A percentile compares a stretch with the other conserved stretches of the same genome.
phyloP scores from a whole-genome alignment of 2,888 invertebrate species.

The Malacosoma neustria region DNA sequence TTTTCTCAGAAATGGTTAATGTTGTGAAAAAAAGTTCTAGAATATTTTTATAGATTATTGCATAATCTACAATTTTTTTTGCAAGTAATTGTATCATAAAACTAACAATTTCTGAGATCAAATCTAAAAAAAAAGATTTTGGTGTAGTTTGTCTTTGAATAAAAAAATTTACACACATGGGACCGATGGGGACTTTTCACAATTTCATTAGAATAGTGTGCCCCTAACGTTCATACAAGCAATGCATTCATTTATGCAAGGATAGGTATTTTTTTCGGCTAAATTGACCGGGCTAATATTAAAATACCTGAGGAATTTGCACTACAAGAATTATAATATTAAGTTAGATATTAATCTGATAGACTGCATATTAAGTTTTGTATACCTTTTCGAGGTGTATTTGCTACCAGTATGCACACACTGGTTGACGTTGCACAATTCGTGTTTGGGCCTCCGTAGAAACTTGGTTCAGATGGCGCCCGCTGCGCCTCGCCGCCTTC shows the following conservation, averaged over 20 bases:
- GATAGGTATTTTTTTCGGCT: too few relatives aligned
- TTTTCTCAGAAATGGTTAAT: neutral
- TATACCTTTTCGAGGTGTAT: neutral
- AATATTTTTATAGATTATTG: neutral
- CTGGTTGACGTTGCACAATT: constrained; percentile 64
- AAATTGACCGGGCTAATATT: too few relatives aligned
- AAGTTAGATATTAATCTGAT: too few relatives aligned
- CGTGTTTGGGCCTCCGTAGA: constrained; percentile 25
- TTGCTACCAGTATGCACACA: constrained; percentile 42
- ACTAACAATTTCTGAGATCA: neutral
- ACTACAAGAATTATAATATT: too few relatives aligned
- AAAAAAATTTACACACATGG: neutral
- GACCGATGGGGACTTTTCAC: neutral
- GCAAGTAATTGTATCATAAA: neutral
- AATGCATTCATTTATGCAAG: too few relatives aligned
- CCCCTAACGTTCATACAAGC: neutral
- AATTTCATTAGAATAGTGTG: neutral
- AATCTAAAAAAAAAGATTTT: neutral
- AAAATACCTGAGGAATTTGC: too few relatives aligned
- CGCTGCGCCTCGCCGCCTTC: constrained; percentile 9
- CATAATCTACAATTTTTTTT: neutral
- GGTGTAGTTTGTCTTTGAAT: neutral
- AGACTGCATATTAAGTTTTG: too few relatives aligned
- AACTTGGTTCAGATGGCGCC: constrained; percentile 52
- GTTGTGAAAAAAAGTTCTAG: neutral